Conservation (phyloP, 1,140 invertebrate genomes). For the Trichomalopsis sarcophagae region DNA sequence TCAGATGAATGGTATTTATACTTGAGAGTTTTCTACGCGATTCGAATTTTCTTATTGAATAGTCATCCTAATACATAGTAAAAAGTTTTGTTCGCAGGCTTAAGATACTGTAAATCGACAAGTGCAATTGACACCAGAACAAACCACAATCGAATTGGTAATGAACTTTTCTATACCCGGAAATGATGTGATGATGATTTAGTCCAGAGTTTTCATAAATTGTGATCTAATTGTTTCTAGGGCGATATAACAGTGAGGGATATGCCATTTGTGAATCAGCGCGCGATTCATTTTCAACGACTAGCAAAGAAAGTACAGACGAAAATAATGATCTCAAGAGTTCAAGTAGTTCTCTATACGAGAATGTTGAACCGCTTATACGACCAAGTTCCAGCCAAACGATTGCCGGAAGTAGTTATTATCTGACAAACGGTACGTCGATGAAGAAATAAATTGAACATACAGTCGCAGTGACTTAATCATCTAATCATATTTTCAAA, state of each 20-base stretch:
- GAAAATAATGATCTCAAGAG: slow-evolving; percentile 54
- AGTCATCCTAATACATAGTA: slow-evolving; percentile 12
- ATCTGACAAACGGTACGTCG: slow-evolving; percentile 40
- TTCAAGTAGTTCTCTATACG: slow-evolving; percentile 61
- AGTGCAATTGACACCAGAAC: slow-evolving; percentile 61
- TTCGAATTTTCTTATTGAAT: slow-evolving; percentile 9
- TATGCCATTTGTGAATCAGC: slow-evolving; percentile 56
- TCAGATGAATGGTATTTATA: slow-evolving; percentile 56
- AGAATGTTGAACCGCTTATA: slow-evolving; percentile 61
- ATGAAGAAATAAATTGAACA: not conserved
- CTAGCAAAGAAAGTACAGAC: slow-evolving; percentile 54
- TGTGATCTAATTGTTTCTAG: slow-evolving; percentile 48
- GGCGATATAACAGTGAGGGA: slow-evolving; percentile 58
- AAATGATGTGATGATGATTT: slow-evolving; percentile 7
- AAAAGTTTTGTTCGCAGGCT: slow-evolving; percentile 60
- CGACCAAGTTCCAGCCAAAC: slow-evolving; percentile 57
- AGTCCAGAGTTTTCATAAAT: not conserved
- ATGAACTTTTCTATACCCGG: slow-evolving; percentile 31
- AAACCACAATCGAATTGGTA: slow-evolving; percentile 56
- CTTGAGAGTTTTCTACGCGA: slow-evolving; percentile 21
- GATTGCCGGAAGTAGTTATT: slow-evolving; percentile 51
- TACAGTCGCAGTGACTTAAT: not conserved
- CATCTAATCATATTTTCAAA: not conserved
- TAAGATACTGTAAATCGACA: slow-evolving; percentile 65
- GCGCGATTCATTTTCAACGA: slow-evolving; percentile 48